Evolutionary conservation across 2,888 invertebrate genomes (phyloP).

Genomic region (Nasonia oneida): DNA sequence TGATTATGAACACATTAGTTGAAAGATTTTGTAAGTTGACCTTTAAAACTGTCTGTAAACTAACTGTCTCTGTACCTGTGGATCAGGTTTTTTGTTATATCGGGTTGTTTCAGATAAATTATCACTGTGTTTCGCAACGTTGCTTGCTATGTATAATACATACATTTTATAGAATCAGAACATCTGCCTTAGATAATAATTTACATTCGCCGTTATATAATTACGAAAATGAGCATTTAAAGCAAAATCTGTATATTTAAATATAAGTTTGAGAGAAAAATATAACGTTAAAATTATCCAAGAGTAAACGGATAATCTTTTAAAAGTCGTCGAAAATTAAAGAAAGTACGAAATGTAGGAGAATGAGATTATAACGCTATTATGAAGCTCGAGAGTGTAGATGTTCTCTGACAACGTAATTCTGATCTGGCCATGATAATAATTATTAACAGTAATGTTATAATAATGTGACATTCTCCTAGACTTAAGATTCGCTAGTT

Average conservation of each 20-base stretch:
- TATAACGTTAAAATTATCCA: slow-evolving; percentile 47
- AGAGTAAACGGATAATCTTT: slow-evolving; percentile 44
- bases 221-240: slow-evolving; percentile 24
- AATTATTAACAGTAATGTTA: slow-evolving; percentile 31
- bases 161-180: slow-evolving; percentile 56
- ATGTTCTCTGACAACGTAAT: slow-evolving; percentile 39
- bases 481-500: slow-evolving; percentile 51
- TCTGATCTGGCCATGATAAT: slow-evolving; percentile 46
- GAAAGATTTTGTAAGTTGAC: slow-evolving; percentile 47
- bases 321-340: slow-evolving; percentile 59
- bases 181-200: slow-evolving; percentile 53
- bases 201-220: slow-evolving; percentile 44
- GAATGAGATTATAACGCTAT: slow-evolving; percentile 36
- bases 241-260: slow-evolving; percentile 34
- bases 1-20: slow-evolving; percentile 46
- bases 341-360: slow-evolving; percentile 62
- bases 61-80: slow-evolving; percentile 7
- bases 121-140: neutral
- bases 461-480: slow-evolving; percentile 42
- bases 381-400: neutral
- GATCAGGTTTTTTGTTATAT: slow-evolving; percentile 17
- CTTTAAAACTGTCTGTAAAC: neutral
- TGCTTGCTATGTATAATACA: slow-evolving; percentile 15
- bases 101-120: slow-evolving; percentile 14
- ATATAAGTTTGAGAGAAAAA: slow-evolving; percentile 38